Conservation (phyloP, 1,140 invertebrate genomes). For the Linepithema humile region DNA sequence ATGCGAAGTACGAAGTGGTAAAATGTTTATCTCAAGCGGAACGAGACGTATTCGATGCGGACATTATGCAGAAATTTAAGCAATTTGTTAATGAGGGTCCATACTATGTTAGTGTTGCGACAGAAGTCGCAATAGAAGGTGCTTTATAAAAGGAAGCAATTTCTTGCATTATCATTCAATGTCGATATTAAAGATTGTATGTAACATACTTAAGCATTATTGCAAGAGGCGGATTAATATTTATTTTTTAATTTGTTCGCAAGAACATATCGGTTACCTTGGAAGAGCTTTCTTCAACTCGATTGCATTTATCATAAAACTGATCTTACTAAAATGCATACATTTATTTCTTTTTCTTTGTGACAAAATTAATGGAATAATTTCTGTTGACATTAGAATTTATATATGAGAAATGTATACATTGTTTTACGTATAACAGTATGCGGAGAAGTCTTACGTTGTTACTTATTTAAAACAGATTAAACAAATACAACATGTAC, state of each 20-base stretch:
- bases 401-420: conserved; percentile 74
- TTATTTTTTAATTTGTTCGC: conserved; percentile 60
- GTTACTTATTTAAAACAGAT: conserved; percentile 39
- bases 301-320: no score
- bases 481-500: conserved; percentile 12
- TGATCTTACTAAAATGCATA: no score
- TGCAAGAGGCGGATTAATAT: conserved; percentile 31
- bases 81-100: conserved; percentile 90
- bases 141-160: conserved; percentile 78
- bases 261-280: no score
- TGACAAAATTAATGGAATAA: neutral
- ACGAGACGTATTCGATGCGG: conserved; percentile 86
- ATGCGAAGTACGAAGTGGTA: conserved; percentile 90
- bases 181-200: conserved; percentile 5
- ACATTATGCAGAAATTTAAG: conserved; percentile 86
- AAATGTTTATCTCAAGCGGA: conserved; percentile 86
- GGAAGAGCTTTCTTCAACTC: no score
- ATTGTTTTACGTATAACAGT: conserved; percentile 74
- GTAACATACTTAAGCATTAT: conserved; percentile 1
- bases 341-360: no score
- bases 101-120: conserved; percentile 87
- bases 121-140: conserved; percentile 89
- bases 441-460: conserved; percentile 42
- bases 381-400: neutral
- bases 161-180: neutral